phyloP scores from a whole-genome alignment of 92 coral and sea anemone species.

The Metridium senile region DNA sequence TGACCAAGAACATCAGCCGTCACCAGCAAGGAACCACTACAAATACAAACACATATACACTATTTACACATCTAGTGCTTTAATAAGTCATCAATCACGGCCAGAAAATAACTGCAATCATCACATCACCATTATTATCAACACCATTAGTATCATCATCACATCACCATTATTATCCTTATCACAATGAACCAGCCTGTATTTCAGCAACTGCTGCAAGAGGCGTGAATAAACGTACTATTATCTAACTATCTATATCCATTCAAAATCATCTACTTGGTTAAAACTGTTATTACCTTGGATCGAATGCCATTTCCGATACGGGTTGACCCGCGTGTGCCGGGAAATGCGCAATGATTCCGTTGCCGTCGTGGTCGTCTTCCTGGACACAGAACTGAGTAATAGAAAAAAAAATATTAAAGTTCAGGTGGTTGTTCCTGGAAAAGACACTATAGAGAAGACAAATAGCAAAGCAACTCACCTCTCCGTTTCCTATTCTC shows the following conservation, averaged over 20 bases:
- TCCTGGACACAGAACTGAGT: constrained; percentile 78
- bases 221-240: neutral
- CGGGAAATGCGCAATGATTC: constrained; percentile 90
- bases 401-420: constrained; percentile 1
- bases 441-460: neutral
- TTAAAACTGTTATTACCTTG: constrained; percentile 51
- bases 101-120: no score
- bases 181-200: no score
- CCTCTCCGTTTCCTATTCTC: constrained; percentile 82
- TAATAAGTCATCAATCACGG: no score
- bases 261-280: no score
- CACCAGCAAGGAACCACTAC: constrained; percentile 85
- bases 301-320: constrained; percentile 89
- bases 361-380: constrained; percentile 90
- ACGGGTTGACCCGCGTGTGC: constrained; percentile 95
- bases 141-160: no score
- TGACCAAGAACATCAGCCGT: constrained; percentile 92
- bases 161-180: no score
- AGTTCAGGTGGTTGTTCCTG: no score
- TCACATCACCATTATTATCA: no score
- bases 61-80: no score
- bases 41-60: constrained; percentile 13
- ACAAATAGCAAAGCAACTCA: constrained; percentile 11
- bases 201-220: no score
- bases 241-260: no score